phyloP scores from a whole-genome alignment of 2,797 vertebrate species.

The Schizopygopsis malacanthus region DNA sequence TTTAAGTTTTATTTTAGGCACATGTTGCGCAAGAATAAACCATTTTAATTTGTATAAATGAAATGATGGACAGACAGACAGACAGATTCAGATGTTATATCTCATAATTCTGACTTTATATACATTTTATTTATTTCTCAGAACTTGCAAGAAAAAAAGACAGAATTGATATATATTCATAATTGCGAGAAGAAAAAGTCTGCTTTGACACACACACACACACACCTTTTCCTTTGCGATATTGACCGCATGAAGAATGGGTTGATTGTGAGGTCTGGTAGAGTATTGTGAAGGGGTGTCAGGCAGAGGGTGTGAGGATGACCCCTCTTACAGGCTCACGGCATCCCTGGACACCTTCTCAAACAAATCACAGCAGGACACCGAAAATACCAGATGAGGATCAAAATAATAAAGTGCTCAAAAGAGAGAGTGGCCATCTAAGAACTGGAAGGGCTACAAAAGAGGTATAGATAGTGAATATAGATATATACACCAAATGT shows the following conservation, averaged over 20 bases:
- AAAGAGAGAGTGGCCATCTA: background rate
- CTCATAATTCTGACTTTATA: too few species aligned
- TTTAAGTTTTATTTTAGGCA: too few species aligned
- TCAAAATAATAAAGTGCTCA: background rate
- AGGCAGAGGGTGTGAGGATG: conserved; percentile 66
- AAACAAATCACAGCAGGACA: conserved; percentile 11
- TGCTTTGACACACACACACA: background rate
- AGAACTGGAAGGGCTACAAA: background rate
- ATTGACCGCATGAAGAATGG: conserved; percentile 70
- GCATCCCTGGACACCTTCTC: conserved; percentile 17
- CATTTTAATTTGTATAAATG: too few species aligned
- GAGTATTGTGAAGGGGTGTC: conserved; percentile 68
- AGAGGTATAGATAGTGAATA: background rate
- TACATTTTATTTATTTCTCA: too few species aligned
- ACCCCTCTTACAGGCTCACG: conserved; percentile 54
- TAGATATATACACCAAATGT: background rate
- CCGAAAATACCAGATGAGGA: background rate
- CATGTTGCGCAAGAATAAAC: too few species aligned
- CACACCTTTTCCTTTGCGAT: background rate
- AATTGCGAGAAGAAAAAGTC: too few species aligned
- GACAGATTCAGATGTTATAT: too few species aligned
- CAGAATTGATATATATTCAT: too few species aligned
- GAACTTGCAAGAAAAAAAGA: too few species aligned
- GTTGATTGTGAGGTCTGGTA: conserved; percentile 75
- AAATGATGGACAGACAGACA: too few species aligned